These are phyloP conservation scores for Cyanistes caeruleus DNA, from an alignment of 2,113 vertebrate species.

Conservation along the genomic window DNA sequence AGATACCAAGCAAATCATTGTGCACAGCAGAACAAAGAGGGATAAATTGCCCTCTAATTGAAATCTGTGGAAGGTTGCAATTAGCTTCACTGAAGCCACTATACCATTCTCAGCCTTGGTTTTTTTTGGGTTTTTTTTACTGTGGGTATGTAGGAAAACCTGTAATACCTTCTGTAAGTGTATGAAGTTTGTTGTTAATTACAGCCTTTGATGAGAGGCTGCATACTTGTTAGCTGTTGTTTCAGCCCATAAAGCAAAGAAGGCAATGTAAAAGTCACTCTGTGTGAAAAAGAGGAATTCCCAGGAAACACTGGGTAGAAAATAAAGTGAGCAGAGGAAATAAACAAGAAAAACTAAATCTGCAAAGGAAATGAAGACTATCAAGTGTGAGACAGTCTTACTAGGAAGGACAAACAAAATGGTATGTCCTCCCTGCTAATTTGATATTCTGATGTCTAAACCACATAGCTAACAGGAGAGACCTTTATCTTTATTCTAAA, in stretches of 20 bases:
- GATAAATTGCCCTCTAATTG: background rate
- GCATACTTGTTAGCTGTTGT: background rate
- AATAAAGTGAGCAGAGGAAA: background rate
- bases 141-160: background rate
- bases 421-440: background rate
- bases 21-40: background rate
- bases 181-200: background rate
- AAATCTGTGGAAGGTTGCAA: background rate
- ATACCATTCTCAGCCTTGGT: background rate
- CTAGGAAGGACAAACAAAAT: background rate
- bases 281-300: background rate
- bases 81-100: background rate
- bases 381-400: background rate
- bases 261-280: background rate
- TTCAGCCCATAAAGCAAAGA: background rate
- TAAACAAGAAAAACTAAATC: background rate
- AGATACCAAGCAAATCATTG: background rate
- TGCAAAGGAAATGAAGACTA: background rate
- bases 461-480: background rate
- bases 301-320: background rate
- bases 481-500: background rate
- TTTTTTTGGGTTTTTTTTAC: background rate
- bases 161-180: background rate
- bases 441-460: background rate
- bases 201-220: background rate